Base-by-base conservation (phyloP, 53 echinoderm and acorn worm genomes). In the Pentamera pediparva region DNA sequence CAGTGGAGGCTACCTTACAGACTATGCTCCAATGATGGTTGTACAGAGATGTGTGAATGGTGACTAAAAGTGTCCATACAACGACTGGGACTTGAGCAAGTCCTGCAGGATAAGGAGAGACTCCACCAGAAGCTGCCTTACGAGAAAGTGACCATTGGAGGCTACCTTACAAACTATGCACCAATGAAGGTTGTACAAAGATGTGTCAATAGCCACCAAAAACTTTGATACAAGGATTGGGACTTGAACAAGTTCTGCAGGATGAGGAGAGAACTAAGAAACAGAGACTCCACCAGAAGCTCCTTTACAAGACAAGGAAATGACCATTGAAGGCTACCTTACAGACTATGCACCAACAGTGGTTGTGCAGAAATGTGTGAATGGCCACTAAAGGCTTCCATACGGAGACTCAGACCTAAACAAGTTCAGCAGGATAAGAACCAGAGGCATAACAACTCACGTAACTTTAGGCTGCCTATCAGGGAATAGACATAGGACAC, bases 201-300 rank as follows among this genome's bases (percentile, higher is more conserved):
- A n/a, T n/a, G n/a, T n/a, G n/a, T n/a, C n/a, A 95, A 95, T 78
- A 88, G 91, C 11, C 88, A 95, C 58, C 88, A 91, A 88, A 87
- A 91, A 76, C 64, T 91, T 62, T 83, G 90, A 0, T 78, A 95
- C 47, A 71, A 71, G 56, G 22, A 76, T 1, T 95, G 95, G 95
- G 65, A 80, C 65, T 51, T 85, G 1, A 52, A 67, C 12, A 79
- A 64, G 26, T 95, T 87, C 63, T 75, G 82, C 33, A 37, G 79
- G 35, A 75, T 50, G 11, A 39, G 74, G 27, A 7, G 59, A 32
- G 67, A 78, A 9, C 25, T 65, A 67, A 77, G 53, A 53, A 41
- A 0, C 41, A 67, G 29, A 43, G 25, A 67, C 13, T 20, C 32
- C 11, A 19, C 13, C 17, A 2, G 9, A 26, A n/a, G n/a, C n/a